phyloP scores from a whole-genome alignment of 2,113 vertebrate genomes.

The Oreotrochilus melanogaster region DNA sequence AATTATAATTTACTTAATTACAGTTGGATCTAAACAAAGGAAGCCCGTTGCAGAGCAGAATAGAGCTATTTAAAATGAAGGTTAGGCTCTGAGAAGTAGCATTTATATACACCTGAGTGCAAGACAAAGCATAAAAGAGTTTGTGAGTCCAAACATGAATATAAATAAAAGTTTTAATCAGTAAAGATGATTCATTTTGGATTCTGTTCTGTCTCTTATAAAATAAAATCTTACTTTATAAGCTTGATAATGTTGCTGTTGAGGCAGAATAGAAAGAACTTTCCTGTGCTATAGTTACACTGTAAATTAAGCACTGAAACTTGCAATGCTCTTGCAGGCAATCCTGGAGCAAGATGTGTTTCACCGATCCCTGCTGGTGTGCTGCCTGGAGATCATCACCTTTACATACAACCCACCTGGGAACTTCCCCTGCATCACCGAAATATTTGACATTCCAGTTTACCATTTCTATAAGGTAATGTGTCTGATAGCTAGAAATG shows the following conservation, averaged over 20 bases:
- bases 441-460: constrained; percentile 88
- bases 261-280: neutral
- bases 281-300: neutral
- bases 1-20: neutral
- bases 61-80: neutral
- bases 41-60: neutral
- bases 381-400: constrained; percentile 90
- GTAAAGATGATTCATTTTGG: neutral
- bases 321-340: constrained; percentile 75
- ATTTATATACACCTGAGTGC: neutral
- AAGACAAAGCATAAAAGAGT: neutral
- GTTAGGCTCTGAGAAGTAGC: neutral
- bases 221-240: neutral
- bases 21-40: neutral
- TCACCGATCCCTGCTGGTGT: constrained; percentile 90
- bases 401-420: constrained; percentile 92
- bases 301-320: neutral
- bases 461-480: constrained; percentile 96
- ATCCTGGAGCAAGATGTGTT: constrained; percentile 93
- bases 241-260: neutral
- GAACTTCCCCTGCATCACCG: constrained; percentile 85
- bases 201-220: neutral
- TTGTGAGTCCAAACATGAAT: neutral
- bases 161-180: neutral
- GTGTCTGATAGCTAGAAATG: neutral